A percentile compares a stretch with the other conserved stretches of the same genome.
Conservation (phyloP, 2,113 vertebrate species). For the Cottus gobio region DNA sequence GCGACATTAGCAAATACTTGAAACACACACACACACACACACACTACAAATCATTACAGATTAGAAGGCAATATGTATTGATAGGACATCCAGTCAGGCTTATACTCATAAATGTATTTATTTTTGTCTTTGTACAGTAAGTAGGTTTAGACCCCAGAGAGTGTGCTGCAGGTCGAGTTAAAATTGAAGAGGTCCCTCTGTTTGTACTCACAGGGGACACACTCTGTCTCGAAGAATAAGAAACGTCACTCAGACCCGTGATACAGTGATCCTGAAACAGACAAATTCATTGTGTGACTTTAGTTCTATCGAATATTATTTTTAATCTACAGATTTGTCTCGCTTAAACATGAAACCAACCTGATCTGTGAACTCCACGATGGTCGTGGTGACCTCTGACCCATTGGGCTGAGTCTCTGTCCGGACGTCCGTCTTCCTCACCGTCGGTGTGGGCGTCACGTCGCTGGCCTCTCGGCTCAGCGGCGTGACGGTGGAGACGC, state of each 20-base stretch:
- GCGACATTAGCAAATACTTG: neutral
- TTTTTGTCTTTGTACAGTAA: slow-evolving; percentile 20
- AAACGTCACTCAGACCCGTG: slow-evolving; percentile 72
- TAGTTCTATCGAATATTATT: neutral
- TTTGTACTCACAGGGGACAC: slow-evolving; percentile 83
- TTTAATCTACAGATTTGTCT: neutral
- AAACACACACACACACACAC: slow-evolving; percentile 5
- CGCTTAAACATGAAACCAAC: slow-evolving; percentile 44
- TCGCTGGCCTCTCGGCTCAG: slow-evolving; percentile 79
- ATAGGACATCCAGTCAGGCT: slow-evolving; percentile 7
- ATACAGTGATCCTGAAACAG: slow-evolving; percentile 79
- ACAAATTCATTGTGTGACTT: slow-evolving; percentile 19
- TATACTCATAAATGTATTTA: slow-evolving; percentile 1
- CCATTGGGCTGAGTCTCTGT: slow-evolving; percentile 84
- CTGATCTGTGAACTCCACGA: slow-evolving; percentile 83
- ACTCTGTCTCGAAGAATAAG: slow-evolving; percentile 78
- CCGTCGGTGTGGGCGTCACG: slow-evolving; percentile 59
- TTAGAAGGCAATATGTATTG: no score
- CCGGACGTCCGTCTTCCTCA: slow-evolving; percentile 81
- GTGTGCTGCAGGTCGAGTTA: slow-evolving; percentile 36
- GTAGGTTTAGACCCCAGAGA: slow-evolving; percentile 47
- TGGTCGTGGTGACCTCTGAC: slow-evolving; percentile 84
- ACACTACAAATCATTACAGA: neutral
- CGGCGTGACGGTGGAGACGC: slow-evolving; percentile 39
- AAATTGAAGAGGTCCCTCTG: slow-evolving; percentile 27